Conservation (phyloP, 1,140 invertebrate genomes). For the Camponotus vicinus region DNA sequence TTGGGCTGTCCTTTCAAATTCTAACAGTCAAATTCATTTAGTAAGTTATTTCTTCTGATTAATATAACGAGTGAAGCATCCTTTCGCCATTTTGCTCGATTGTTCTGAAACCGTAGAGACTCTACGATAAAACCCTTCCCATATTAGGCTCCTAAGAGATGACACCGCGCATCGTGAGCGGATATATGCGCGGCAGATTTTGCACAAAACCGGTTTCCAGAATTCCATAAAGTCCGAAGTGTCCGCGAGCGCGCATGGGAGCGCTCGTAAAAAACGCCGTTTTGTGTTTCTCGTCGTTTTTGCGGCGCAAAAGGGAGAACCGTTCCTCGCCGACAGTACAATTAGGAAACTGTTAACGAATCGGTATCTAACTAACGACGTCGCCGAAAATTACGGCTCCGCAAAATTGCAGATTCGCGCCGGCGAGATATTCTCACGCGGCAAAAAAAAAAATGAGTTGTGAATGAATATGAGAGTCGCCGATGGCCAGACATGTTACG, state of each 20-base stretch:
- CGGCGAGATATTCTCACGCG: neutral
- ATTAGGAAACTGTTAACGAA: slow-evolving; percentile 46
- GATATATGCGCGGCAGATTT: slow-evolving; percentile 41
- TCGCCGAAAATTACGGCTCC: slow-evolving; percentile 22
- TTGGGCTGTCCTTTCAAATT: neutral
- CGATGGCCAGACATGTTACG: no score
- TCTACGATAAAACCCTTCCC: neutral
- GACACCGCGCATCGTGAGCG: slow-evolving; percentile 3
- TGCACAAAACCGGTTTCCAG: slow-evolving; percentile 55
- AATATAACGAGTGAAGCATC: neutral
- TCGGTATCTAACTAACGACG: slow-evolving; percentile 27
- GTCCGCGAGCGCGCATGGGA: slow-evolving; percentile 7
- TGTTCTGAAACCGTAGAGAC: neutral
- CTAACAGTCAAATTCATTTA: neutral
- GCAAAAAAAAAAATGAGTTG: neutral
- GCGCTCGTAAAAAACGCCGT: slow-evolving; percentile 44
- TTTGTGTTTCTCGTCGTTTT: neutral
- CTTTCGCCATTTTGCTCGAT: neutral
- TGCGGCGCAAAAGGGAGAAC: neutral
- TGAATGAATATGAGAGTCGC: slow-evolving; percentile 32
- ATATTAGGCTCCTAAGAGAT: slow-evolving; percentile 49
- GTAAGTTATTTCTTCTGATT: slow-evolving; percentile 5
- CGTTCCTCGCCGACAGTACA: neutral
- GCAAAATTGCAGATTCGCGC: slow-evolving; percentile 35
- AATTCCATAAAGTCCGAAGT: slow-evolving; percentile 53